Evolutionary conservation across 2,797 vertebrate species (phyloP).

Genomic region (Catharus ustulatus): DNA sequence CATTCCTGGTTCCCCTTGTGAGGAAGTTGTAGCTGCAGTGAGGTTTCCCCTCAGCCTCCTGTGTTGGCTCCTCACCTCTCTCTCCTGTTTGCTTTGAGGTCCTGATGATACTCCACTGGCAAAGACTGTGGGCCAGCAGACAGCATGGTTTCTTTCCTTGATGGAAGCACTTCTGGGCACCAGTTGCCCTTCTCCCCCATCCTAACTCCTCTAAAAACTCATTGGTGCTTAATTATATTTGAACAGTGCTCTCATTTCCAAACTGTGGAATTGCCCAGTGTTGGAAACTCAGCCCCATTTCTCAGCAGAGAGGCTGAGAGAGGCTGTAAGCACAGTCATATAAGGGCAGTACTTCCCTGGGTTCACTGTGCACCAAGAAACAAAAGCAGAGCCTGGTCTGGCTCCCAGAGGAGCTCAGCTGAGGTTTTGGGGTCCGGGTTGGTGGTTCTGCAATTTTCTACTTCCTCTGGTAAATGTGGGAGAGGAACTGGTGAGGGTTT

Average conservation of each 20-base stretch:
- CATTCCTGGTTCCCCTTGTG: neutral
- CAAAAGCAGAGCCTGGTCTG: neutral
- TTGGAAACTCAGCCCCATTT: fast-evolving
- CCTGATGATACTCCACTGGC: neutral
- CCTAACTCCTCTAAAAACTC: neutral
- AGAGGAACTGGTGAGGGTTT: neutral
- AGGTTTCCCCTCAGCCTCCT: neutral
- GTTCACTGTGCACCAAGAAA: neutral
- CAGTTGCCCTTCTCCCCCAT: fast-evolving
- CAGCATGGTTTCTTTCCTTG: neutral
- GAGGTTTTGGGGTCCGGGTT: neutral
- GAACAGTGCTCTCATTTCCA: fast-evolving
- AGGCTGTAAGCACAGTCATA: fast-evolving
- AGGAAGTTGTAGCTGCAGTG: neutral
- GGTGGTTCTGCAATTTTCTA: neutral
- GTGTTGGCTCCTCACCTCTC: neutral
- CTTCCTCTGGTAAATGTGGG: neutral
- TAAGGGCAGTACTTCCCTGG: neutral
- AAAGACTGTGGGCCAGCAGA: fast-evolving
- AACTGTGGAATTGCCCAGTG: neutral
- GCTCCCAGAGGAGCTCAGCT: neutral
- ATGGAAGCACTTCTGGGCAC: neutral
- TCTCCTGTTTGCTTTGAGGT: neutral
- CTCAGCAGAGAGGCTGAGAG: neutral
- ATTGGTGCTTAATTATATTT: neutral